These are phyloP conservation scores for Tridacna crocea DNA, from an alignment of 2,888 invertebrate genomes.

Conservation along the genomic window DNA sequence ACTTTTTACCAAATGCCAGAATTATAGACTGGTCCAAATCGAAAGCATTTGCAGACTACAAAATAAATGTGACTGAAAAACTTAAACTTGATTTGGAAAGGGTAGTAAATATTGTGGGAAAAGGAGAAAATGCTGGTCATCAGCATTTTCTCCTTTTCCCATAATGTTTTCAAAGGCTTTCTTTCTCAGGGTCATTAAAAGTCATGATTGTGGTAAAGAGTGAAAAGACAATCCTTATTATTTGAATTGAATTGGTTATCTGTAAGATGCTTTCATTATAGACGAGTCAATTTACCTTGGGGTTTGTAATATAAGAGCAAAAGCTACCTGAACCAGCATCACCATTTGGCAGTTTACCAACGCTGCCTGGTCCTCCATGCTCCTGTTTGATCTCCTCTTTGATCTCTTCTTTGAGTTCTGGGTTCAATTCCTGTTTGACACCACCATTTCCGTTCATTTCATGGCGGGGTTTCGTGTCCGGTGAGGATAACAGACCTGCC, in stretches of 20 bases:
- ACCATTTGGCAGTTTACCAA: constrained; percentile 62
- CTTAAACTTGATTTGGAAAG: no score
- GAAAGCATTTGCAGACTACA: no score
- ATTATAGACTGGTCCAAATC: no score
- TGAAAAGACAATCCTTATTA: no score
- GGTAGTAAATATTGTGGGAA: not conserved
- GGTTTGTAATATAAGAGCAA: no score
- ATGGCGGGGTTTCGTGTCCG: constrained; percentile 55
- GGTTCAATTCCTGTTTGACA: constrained; percentile 64
- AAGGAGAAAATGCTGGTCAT: not conserved
- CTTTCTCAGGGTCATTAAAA: no score
- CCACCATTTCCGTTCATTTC: constrained; percentile 66
- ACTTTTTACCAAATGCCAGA: no score
- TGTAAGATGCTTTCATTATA: no score
- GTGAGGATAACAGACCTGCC: constrained; percentile 57
- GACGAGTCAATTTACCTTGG: no score
- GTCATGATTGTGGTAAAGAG: no score
- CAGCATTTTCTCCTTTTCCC: not conserved
- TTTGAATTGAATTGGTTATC: no score
- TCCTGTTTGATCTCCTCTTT: constrained; percentile 71
- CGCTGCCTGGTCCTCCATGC: constrained; percentile 53
- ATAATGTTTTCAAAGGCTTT: not conserved
- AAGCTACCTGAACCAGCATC: constrained; percentile 55
- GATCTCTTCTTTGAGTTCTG: constrained; percentile 76
- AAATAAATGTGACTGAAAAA: no score